Base-by-base conservation (phyloP, 2,113 vertebrate species). In the Leucosticte australis region DNA sequence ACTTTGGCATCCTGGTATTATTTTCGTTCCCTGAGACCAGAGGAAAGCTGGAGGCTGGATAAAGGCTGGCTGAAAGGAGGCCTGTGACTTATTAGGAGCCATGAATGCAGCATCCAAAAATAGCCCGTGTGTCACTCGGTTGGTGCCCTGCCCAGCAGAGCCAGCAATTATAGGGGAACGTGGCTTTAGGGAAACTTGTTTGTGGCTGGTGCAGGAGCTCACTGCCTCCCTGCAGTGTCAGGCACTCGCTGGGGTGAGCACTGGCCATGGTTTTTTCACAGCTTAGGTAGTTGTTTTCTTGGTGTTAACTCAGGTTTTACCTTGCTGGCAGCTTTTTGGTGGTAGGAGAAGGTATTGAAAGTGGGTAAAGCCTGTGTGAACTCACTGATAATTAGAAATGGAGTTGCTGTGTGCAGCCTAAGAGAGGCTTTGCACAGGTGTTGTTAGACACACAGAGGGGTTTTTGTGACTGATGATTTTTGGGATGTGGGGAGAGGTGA, bases 1-100 rank as follows among this genome's bases (percentile, higher is more conserved):
- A 86, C 2, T 94, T 94, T 88, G 93, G 94, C 93, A 97, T 97
- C 93, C 95, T 93, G 92, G 83, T 93, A 85, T 96, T 96, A 94
- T 96, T 93, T 96, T 79, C 28, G 7, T 94, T 95, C 90, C 88
- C 90, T 81, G 90, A 49, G 92, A 96, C 56, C 13, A 3, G 77
- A 94, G 95, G 88, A 95, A 24, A 92, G 37, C 56, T 64, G 55
- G 64, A 90, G 71, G 85, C 76, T 93, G 94, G 80, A 81, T 86
- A 59, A 94, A 91, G 76, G 37, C 80, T 35, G 81, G 68, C 84
- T 95, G 35, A 94, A 96, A 94, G 94, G 57, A 92, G 79, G 89
- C 27, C 94, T 96, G 94, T 82, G 93, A 94, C 89, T 96, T 95
- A 88, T 90, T 88, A 92, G 78, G 87, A 94, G 86, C 0, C 5